Evolutionary conservation across 92 coral and sea anemone genomes (phyloP).

Genomic region (Palythoa heliodiscus): DNA sequence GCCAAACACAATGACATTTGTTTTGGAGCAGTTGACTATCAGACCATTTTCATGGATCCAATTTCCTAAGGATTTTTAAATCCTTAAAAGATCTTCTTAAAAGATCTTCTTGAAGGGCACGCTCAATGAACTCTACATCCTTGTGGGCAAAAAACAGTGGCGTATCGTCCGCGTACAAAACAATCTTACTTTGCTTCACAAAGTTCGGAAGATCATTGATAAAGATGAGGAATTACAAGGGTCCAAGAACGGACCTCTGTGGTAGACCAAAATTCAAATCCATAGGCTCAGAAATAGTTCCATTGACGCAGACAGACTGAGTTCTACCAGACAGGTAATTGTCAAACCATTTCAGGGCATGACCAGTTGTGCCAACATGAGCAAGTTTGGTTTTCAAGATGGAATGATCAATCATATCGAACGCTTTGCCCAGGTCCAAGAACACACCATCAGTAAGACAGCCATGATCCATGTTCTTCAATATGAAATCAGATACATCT

Average conservation of each 20-base stretch:
- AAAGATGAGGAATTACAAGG: neutral
- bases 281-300: conserved; percentile 15
- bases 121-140: conserved; percentile 1
- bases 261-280: conserved; percentile 9
- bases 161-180: conserved; percentile 7
- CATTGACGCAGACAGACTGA: conserved; percentile 24
- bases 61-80: neutral
- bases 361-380: conserved; percentile 46
- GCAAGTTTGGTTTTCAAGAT: conserved; percentile 38
- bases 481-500: conserved; percentile 58
- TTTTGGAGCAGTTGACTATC: conserved; percentile 28
- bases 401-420: conserved; percentile 54
- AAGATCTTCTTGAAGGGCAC: conserved; percentile 25
- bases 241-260: neutral
- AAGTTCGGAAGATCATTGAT: neutral
- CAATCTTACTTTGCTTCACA: conserved; percentile 12
- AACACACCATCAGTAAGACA: conserved; percentile 53
- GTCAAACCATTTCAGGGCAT: conserved; percentile 49
- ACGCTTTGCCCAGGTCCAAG: conserved; percentile 70
- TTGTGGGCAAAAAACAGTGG: neutral
- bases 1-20: neutral
- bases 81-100: too few species aligned
- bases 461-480: conserved; percentile 59
- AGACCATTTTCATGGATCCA: neutral
- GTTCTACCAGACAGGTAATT: conserved; percentile 36